These are phyloP conservation scores for Rotaria magnacalcarata DNA, from an alignment of 2,888 invertebrate species.

Conservation along the genomic window DNA sequence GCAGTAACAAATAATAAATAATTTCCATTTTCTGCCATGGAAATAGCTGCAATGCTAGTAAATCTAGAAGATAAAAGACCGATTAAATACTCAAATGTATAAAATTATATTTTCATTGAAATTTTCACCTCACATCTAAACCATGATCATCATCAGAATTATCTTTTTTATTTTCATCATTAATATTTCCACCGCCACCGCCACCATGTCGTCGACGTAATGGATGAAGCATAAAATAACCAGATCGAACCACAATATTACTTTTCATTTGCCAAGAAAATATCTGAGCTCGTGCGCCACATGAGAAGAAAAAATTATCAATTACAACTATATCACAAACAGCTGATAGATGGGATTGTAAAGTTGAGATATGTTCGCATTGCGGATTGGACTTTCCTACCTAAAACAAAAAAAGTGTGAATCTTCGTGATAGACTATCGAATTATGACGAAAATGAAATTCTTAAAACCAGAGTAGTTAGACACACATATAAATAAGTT, in stretches of 20 bases:
- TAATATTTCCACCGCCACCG: background rate
- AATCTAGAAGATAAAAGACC: background rate
- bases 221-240: slow-evolving; percentile 20
- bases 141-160: background rate
- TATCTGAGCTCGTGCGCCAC: background rate
- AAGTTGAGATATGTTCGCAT: background rate
- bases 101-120: background rate
- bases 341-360: slow-evolving; percentile 6
- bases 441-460: no score
- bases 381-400: background rate
- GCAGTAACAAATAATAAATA: background rate
- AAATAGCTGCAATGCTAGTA: background rate
- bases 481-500: no score
- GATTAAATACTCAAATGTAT: no score
- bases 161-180: background rate
- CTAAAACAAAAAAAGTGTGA: background rate
- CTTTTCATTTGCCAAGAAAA: slow-evolving; percentile 8
- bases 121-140: background rate
- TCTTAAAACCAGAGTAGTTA: no score
- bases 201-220: slow-evolving; percentile 12
- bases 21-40: background rate
- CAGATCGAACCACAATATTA: background rate
- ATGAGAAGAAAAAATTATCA: background rate
- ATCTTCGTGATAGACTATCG: no score
- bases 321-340: background rate